Evolutionary conservation across 1,140 invertebrate species (phyloP), one percentile per base, ranked within the genome.

Genomic region (Lethocerus indicus): DNA sequence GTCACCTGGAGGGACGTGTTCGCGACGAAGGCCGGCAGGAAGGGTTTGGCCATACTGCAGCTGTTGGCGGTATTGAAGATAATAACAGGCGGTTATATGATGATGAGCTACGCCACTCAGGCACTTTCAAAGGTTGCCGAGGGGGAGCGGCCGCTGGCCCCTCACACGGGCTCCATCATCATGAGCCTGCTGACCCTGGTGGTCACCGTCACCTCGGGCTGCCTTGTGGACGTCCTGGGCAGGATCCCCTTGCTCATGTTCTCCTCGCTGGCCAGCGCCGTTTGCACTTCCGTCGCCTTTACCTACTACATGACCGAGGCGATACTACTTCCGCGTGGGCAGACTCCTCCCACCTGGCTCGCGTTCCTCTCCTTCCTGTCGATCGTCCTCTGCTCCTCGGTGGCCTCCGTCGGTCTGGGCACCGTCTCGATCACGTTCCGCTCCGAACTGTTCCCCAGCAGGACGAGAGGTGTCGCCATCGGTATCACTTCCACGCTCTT

Each of bases 21-120:
- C 25, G 23, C 35, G 20, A 49, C 49, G 3, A 29, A 21, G 21
- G 53, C 50, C 21, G 37, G 51, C 24, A 46, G 52, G 18, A 50
- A 41, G 25, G 49, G 52, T 16, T 46, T 58, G 20, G 14, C 53
- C 7, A 51, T 56, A 36, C 50, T 56, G 0, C 37, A 56, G 32
- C 40, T 51, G 5, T 44, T 57, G 16, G 51, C 48, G 16, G 32
- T 50, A n/a, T 43, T 50, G 1, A 44, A 53, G 42, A 52, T 54
- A 3, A 23, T 58, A 35, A 48, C 35, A 20, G 56, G 56, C 24
- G 45, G 52, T 29, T 51, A 48, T 16, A 49, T 55, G 2, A 45
- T 58, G 18, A 27, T 58, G 36, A 50, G 54, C 16, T 58, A 58
- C 40, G 35, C 52, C 13, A 35, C 55, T 16, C 46, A 47, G 16